Evolutionary conservation across 2,113 vertebrate species (phyloP), one percentile per base, ranked within the genome.

Genomic region (Merops nubicus): DNA sequence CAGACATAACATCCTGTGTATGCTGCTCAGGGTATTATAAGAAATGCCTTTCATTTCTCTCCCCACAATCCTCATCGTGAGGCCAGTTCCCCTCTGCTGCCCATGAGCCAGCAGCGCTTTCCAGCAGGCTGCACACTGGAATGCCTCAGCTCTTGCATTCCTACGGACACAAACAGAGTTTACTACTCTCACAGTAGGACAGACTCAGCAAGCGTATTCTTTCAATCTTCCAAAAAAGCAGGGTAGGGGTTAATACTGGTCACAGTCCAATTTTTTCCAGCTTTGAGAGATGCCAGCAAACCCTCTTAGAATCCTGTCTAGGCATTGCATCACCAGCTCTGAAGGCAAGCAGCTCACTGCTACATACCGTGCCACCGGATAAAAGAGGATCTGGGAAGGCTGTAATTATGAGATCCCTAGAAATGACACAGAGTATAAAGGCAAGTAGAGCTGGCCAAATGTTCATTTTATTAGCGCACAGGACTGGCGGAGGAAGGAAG

Each of bases 1-100:
- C 95, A 97, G 96, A 96, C 95, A 92, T 93, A 97, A 96, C 95
- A 96, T 96, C 96, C 96, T 96, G 96, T 12, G 0, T 76, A 19
- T 6, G 53, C 76, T 95, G 96, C 88, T 82, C 96, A 85, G 86
- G 88, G 86, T 95, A 91, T 95, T 96, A 88, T 57, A 95, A 95
- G 88, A 96, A 95, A 92, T 92, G 93, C 91, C 86, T 97, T 92
- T 92, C 82, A 88, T 95, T 94, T 93, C 95, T 89, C 40, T 78
- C 60, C 64, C 83, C 33, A 17, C 74, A 93, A 88, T 84, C 77
- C 56, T 43, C 6, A 0, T 22, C 7, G 5, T 89, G 84, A 59
- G 80, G 83, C 95, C 92, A 3, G 17, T 90, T 96, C 90, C 93
- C 91, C 95, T 82, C 79, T 60, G 85, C 83, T 89, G 91, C 67